These are phyloP conservation scores for Capricornis sumatraensis DNA, from an alignment of 2,113 vertebrate genomes.

Conservation along the genomic window DNA sequence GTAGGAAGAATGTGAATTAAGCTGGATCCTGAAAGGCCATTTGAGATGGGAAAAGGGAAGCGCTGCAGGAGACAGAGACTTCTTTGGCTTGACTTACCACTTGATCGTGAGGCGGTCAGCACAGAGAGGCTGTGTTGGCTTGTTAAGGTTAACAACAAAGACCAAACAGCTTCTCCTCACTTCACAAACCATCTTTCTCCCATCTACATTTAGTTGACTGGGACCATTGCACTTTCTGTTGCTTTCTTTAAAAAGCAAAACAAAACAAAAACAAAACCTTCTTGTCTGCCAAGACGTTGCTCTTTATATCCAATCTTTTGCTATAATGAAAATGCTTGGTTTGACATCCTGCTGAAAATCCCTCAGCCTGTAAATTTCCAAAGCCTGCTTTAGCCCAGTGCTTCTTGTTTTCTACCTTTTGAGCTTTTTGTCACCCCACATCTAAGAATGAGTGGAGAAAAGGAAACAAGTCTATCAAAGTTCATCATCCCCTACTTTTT, in stretches of 20 bases:
- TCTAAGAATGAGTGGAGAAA: neutral
- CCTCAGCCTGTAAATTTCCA: neutral
- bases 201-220: neutral
- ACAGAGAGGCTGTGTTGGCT: neutral
- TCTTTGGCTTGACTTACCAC: neutral
- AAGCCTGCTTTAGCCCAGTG: neutral
- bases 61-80: neutral
- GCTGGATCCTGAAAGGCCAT: neutral
- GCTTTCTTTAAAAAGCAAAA: neutral
- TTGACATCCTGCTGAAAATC: neutral
- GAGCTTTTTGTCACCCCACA: neutral
- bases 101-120: neutral
- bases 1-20: neutral
- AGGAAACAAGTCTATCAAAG: neutral
- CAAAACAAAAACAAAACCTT: neutral
- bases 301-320: neutral
- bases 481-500: neutral
- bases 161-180: neutral
- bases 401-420: neutral
- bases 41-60: neutral
- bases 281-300: neutral
- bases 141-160: conserved; percentile 2
- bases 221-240: neutral
- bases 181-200: neutral
- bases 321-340: neutral